These are phyloP conservation scores for Symphodus melops DNA, from an alignment of 2,113 vertebrate genomes.

Conservation along the genomic window DNA sequence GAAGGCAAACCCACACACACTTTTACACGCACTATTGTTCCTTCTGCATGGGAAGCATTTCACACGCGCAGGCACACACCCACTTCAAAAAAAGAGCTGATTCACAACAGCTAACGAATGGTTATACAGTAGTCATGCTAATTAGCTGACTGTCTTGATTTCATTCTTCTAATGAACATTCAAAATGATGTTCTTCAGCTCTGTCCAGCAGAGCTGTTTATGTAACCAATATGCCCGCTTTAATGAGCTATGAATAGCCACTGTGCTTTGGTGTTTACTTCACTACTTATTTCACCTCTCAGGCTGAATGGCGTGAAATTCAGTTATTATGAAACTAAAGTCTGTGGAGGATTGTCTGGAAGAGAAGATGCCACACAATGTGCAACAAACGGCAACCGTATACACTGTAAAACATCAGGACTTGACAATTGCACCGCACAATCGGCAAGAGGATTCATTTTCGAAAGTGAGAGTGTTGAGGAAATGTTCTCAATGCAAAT, in stretches of 20 bases:
- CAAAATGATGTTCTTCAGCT: slow-evolving; percentile 53
- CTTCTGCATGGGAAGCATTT: slow-evolving; percentile 3
- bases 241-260: slow-evolving; percentile 60
- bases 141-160: slow-evolving; percentile 60
- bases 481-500: slow-evolving; percentile 8
- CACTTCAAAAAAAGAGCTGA: slow-evolving; percentile 28
- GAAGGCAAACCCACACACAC: slow-evolving; percentile 13
- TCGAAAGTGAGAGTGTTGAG: not conserved
- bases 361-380: slow-evolving; percentile 23
- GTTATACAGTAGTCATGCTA: slow-evolving; percentile 45
- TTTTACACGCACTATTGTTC: not conserved
- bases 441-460: not conserved
- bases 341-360: slow-evolving; percentile 46
- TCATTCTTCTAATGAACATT: slow-evolving; percentile 55
- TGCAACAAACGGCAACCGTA: slow-evolving; percentile 2
- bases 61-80: not conserved
- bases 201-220: slow-evolving; percentile 41
- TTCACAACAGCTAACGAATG: slow-evolving; percentile 12
- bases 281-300: slow-evolving; percentile 30
- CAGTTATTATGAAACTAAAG: slow-evolving; percentile 48
- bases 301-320: slow-evolving; percentile 23
- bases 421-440: slow-evolving; percentile 37
- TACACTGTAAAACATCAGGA: not conserved
- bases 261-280: slow-evolving; percentile 40
- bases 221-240: slow-evolving; percentile 47